Evolutionary conservation across 2,113 vertebrate species (phyloP), one percentile per base, ranked within the genome.

Genomic region (Miniopterus natalensis): DNA sequence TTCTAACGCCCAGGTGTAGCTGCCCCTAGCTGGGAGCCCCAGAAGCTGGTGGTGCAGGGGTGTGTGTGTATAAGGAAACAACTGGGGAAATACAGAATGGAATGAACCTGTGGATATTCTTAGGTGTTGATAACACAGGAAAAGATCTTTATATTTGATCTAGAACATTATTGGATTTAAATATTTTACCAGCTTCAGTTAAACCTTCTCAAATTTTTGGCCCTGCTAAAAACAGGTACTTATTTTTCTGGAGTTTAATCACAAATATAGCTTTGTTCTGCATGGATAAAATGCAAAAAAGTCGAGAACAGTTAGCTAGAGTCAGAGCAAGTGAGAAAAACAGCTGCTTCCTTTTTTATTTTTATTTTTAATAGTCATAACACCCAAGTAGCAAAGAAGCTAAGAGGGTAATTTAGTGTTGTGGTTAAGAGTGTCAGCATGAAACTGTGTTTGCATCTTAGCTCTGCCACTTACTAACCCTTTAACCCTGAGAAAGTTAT

Each of bases 221-320:
- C 59, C 45, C 21, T 63, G 36, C 73, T 92, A 71, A 94, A 94
- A 92, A 63, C 49, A 96, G 70, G 55, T 81, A 81, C 84, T 68
- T 92, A 42, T 70, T 94, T 96, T 51, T 75, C 55, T 94, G 90
- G 92, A 87, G 88, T 97, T 87, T 81, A 85, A 83, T 86, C 78
- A 95, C 71, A 94, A 93, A 92, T 92, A 94, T 90, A 94, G 57
- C 49, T 90, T 87, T 96, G 92, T 97, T 97, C 93, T 96, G 97
- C 94, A 95, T 97, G 96, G 92, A 95, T 95, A 97, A 96, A 97
- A 97, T 97, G 96, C 96, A 97, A 96, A 97, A 87, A 84, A 51
- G 63, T 90, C 29, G 95, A 90, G 66, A 88, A 53, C 80, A 90
- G 94, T 92, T 96, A 94, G 88, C 36, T 90, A 75, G 73, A 88